Percentiles rank a stretch among this genome's conserved stretches.
Conservation (phyloP, 1,140 invertebrate genomes). For the Nephila pilipes region DNA sequence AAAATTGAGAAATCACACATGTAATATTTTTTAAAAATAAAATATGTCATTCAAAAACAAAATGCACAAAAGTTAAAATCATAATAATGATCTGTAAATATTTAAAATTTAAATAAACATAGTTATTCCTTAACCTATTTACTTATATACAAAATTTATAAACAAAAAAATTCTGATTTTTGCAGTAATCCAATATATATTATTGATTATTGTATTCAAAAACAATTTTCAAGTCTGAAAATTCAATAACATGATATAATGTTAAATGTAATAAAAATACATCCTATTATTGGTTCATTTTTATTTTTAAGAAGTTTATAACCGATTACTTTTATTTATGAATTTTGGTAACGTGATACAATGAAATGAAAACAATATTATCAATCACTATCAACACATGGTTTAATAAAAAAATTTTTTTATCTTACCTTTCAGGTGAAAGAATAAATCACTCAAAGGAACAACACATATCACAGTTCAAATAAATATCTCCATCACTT, state of each 20-base stretch:
- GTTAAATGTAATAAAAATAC: too few relatives aligned
- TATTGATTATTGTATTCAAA: too few relatives aligned
- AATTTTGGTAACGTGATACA: too few relatives aligned
- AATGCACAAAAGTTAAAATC: not conserved
- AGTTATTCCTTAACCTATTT: not conserved
- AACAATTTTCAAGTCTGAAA: too few relatives aligned
- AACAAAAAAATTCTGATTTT: not conserved
- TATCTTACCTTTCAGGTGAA: not conserved
- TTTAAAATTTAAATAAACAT: not conserved
- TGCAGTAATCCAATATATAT: too few relatives aligned
- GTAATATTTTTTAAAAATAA: not conserved
- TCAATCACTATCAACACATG: not conserved
- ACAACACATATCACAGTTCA: slow-evolving; percentile 57
- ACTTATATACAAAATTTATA: not conserved
- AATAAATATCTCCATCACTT: not conserved
- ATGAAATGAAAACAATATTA: too few relatives aligned
- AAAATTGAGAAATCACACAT: not conserved
- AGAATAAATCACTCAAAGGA: slow-evolving; percentile 6
- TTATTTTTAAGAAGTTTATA: too few relatives aligned
- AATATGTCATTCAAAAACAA: not conserved
- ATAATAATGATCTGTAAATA: too few relatives aligned
- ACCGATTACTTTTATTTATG: too few relatives aligned
- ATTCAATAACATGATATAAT: too few relatives aligned
- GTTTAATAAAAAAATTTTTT: not conserved
- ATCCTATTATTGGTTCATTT: too few relatives aligned